These are phyloP conservation scores for Nesidiocoris tenuis DNA, from an alignment of 2,888 invertebrate species.

Conservation along the genomic window DNA sequence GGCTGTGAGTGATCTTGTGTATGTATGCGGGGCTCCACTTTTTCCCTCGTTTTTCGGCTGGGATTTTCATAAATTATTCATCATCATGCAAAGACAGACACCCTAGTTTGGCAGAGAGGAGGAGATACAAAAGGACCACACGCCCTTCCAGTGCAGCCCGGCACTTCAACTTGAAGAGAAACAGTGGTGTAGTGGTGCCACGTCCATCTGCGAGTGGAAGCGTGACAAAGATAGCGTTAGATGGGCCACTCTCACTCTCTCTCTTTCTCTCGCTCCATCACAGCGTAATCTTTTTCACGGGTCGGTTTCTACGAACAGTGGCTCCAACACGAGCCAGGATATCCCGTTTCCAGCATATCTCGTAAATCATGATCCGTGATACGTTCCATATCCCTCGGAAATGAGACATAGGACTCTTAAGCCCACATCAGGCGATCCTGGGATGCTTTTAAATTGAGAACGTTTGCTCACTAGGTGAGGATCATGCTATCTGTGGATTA, in stretches of 20 bases:
- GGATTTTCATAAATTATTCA: slow-evolving; percentile 30
- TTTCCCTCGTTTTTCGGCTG: slow-evolving; percentile 11
- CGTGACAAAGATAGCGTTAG: background rate
- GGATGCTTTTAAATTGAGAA: too few relatives aligned
- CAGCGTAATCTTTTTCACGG: background rate
- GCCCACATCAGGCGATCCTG: too few relatives aligned
- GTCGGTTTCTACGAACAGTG: background rate
- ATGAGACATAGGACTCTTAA: too few relatives aligned
- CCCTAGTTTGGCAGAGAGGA: slow-evolving; percentile 14
- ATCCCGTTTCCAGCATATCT: background rate
- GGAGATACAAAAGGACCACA: background rate
- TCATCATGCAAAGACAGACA: slow-evolving; percentile 27
- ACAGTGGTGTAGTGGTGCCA: too few relatives aligned
- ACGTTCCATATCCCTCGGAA: too few relatives aligned
- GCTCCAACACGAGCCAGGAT: background rate
- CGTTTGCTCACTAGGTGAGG: too few relatives aligned
- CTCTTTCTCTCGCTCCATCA: too few relatives aligned
- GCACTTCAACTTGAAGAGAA: background rate
- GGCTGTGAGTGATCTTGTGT: background rate
- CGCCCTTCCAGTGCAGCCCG: background rate
- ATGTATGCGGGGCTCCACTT: background rate
- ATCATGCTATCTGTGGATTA: too few relatives aligned
- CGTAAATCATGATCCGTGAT: too few relatives aligned
- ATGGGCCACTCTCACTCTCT: too few relatives aligned
- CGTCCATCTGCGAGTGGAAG: too few relatives aligned